Base-by-base conservation (phyloP, 2,797 vertebrate genomes). In the Triplophysa yarkandensis region DNA sequence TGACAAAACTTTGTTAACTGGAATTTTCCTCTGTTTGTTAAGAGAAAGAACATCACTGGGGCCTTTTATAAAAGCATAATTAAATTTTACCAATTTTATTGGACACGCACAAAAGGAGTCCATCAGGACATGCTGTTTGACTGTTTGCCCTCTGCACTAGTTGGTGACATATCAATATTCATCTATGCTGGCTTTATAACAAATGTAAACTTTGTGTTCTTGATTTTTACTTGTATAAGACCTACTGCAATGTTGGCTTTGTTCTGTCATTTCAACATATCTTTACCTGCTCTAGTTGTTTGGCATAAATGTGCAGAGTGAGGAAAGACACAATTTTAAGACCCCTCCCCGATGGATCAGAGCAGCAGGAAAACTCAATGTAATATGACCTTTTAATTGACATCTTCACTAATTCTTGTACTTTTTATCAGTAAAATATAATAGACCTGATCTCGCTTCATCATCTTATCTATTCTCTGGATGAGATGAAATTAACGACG, bases 121-220 rank as follows among this genome's bases (percentile, higher is more conserved):
- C 62, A 79, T 27, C 74, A 73, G 19, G 70, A 77, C 19, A 62
- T 64, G 44, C 27, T 82, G 13, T 60, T 70, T 39, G 25, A 79
- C 28, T 82, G 68, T 60, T 73, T 82, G 28, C 80, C 80, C 19
- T 79, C 77, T 34, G 77, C 80, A 48, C 48, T 82, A 16, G 66
- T 77, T 55, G 62, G 80, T 28, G 80, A 82, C 71, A 71, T 82
- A 55, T 77, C 77, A 61, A 82, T 74, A 16, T 36, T 80, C 57
- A 60, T 79, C 58, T 80, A 82, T 43, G 58, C 80, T 50, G 74
- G 77, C 14, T 67, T 80, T 34, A 71, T 82, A 63, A 27, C 55
- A 71, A 74, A 68, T n/a, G 9, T 32, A 21, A 69, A 11, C 3
- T 6, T 30, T 28, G 6, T 32, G n/a, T n/a, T n/a, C n/a, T n/a